A percentile compares a stretch with the other conserved stretches of the same genome.
These are phyloP conservation scores for Lycia hirtaria DNA, from an alignment of 2,888 invertebrate species.

Conservation along the genomic window DNA sequence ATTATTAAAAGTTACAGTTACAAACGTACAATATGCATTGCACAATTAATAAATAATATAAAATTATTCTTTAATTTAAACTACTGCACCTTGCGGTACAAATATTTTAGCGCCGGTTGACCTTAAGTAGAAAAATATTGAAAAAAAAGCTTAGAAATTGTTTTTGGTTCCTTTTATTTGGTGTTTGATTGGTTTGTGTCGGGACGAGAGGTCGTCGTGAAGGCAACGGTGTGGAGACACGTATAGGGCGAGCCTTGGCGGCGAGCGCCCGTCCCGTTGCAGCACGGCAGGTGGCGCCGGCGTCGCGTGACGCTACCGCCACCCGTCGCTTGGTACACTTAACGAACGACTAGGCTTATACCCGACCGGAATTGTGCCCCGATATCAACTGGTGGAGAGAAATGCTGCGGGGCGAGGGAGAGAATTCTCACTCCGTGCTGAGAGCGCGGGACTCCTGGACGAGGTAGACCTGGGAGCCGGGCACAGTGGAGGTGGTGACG, in stretches of 20 bases:
- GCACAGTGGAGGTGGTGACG: slow-evolving; percentile 96
- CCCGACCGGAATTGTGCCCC: slow-evolving; percentile 83
- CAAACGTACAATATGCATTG: slow-evolving; percentile 82
- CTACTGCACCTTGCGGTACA: slow-evolving; percentile 73
- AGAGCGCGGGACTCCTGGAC: slow-evolving; percentile 93
- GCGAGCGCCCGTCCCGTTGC: slow-evolving; percentile 76
- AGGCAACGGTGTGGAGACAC: slow-evolving; percentile 76
- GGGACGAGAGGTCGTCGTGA: slow-evolving; percentile 78
- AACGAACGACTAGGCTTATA: slow-evolving; percentile 83
- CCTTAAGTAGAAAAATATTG: slow-evolving; percentile 79
- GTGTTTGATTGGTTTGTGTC: slow-evolving; percentile 56
- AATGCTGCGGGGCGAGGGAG: slow-evolving; percentile 73
- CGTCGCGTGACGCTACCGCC: slow-evolving; percentile 50
- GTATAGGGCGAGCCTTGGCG: slow-evolving; percentile 75
- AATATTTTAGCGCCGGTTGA: slow-evolving; percentile 70
- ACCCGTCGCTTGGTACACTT: slow-evolving; percentile 66
- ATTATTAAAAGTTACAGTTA: slow-evolving; percentile 83
- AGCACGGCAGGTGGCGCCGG: slow-evolving; percentile 53
- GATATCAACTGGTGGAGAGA: slow-evolving; percentile 67
- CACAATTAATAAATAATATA: slow-evolving; percentile 84
- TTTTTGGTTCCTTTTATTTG: slow-evolving; percentile 81
- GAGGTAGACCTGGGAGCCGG: slow-evolving; percentile 96
- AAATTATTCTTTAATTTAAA: slow-evolving; percentile 79
- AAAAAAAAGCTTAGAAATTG: slow-evolving; percentile 72
- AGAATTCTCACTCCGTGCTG: slow-evolving; percentile 73